Evolutionary conservation across 1,140 invertebrate species (phyloP), one percentile per base, ranked within the genome.

Genomic region (Cheumatopsyche charites): DNA sequence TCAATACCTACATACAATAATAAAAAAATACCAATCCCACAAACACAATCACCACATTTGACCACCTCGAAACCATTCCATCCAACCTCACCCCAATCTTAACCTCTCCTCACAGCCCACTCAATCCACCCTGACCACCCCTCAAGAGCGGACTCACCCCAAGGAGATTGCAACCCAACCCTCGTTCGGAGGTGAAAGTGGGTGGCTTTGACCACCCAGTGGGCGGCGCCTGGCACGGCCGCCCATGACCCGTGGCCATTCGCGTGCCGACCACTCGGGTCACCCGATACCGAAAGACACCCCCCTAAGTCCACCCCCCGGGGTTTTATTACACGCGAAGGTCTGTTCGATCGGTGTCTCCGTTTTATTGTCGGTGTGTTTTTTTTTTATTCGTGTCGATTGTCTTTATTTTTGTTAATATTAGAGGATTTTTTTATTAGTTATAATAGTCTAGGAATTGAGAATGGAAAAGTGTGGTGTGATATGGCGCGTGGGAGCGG

Each of bases 181-280:
- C n/a, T 36, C 55, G 55, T 13, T 4, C 26, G 15, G 26, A 45
- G 29, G 13, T 49, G 67, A 21, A 23, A 49, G 17, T 43, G 47
- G 49, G 23, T 70, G 58, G 52, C 17, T 25, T 25, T 62, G 67
- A 58, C 55, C 55, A 19, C 23, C 21, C 23, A 19, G 21, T 36
- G 58, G 72, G 72, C 72, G 67, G 72, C 47, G 72, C 72, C 72
- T 71, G 73, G 73, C 29, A 75, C 73, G 45, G 62, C 73, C 70
- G 71, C 42, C 71, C 73, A 75, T 75, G 73, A 75, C 73, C 73
- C 70, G 62, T 72, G 73, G 73, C 70, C 62, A 75, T 75, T 75
- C 73, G 73, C 73, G 73, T 75, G 73, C 61, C 17, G 55, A 58
- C 55, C 55, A 58, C 55, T 58, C 52, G 23, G 9, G 25, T 55